These are phyloP conservation scores for Notospermus geniculatus DNA, from an alignment of 1,140 invertebrate genomes.

Conservation along the genomic window DNA sequence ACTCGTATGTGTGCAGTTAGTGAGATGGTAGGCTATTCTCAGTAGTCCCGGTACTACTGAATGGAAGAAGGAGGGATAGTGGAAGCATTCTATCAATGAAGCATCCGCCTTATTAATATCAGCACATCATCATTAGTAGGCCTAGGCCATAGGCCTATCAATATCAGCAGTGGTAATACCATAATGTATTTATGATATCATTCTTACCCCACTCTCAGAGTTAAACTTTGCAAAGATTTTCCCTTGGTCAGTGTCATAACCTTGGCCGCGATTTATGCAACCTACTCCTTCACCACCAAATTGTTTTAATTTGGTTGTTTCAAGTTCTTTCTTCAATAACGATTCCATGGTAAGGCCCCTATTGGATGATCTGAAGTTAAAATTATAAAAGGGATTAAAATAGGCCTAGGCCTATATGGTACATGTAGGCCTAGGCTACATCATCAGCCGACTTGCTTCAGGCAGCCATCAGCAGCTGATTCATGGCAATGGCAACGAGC, in stretches of 20 bases:
- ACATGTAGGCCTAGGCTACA: too few relatives aligned
- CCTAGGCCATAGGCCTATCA: background rate
- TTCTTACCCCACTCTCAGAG: slow-evolving; percentile 52
- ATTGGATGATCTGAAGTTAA: too few relatives aligned
- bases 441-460: too few relatives aligned
- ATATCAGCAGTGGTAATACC: background rate
- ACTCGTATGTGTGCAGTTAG: background rate
- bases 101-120: background rate
- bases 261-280: slow-evolving; percentile 59
- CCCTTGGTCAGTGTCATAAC: slow-evolving; percentile 58
- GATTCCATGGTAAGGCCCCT: slow-evolving; percentile 44
- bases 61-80: background rate
- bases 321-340: slow-evolving; percentile 52
- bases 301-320: slow-evolving; percentile 44
- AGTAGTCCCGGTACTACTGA: background rate
- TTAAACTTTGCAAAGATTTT: slow-evolving; percentile 61
- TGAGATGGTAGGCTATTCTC: background rate
- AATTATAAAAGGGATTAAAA: too few relatives aligned
- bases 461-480: too few relatives aligned
- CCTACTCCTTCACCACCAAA: slow-evolving; percentile 57
- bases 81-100: background rate
- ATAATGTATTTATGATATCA: background rate
- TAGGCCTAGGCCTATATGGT: too few relatives aligned
- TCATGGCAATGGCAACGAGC: too few relatives aligned
- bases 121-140: background rate